Percentiles rank a stretch among this genome's conserved stretches.
Conservation (phyloP, 2,797 vertebrate species). For the Trachurus trachurus region DNA sequence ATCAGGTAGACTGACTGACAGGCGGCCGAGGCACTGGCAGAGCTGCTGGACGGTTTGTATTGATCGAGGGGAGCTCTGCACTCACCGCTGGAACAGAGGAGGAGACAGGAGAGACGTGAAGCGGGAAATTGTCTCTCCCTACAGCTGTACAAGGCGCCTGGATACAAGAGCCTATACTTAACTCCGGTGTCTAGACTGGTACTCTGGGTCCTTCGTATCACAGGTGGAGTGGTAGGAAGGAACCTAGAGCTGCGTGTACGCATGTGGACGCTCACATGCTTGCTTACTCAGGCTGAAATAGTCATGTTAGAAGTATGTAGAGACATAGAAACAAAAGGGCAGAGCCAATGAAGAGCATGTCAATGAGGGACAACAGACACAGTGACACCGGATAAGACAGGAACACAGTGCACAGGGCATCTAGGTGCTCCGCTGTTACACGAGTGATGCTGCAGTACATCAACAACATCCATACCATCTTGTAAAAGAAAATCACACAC, state of each 20-base stretch:
- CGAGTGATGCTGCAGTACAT: neutral
- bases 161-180: conserved; percentile 60
- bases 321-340: conserved; percentile 64
- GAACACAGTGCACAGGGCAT: neutral
- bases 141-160: conserved; percentile 59
- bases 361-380: conserved; percentile 23
- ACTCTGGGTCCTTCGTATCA: conserved; percentile 44
- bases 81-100: conserved; percentile 53
- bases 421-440: neutral
- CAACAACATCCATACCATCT: neutral
- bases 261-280: conserved; percentile 45
- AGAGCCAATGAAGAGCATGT: conserved; percentile 42
- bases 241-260: conserved; percentile 33
- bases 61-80: conserved; percentile 66
- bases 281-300: conserved; percentile 76
- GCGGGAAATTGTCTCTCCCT: conserved; percentile 45
- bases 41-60: conserved; percentile 61
- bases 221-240: conserved; percentile 52
- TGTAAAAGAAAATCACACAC: neutral
- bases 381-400: conserved; percentile 16
- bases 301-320: conserved; percentile 69
- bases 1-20: conserved; percentile 17
- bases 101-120: conserved; percentile 35
- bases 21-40: conserved; percentile 6
- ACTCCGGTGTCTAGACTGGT: conserved; percentile 48